phyloP scores from a whole-genome alignment of 2,797 vertebrate species.

The Thalassophryne amazonica region DNA sequence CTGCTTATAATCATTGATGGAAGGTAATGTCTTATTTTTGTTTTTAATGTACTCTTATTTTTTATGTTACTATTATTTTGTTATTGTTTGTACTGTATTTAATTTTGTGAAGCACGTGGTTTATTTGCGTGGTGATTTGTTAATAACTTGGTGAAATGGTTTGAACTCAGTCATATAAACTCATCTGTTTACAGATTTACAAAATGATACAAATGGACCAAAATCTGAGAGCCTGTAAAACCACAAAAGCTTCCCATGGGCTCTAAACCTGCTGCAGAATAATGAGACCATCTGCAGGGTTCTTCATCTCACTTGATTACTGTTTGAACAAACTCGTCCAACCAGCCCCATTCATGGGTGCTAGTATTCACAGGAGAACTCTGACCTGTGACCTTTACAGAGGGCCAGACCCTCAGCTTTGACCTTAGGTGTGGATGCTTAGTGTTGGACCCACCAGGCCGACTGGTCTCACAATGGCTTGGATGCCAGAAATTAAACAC shows the following conservation, averaged over 20 bases:
- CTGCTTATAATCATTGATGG: too few species aligned
- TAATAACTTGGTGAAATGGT: too few species aligned
- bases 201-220: background rate
- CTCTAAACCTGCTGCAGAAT: conserved; percentile 31
- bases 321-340: conserved; percentile 67
- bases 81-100: too few species aligned
- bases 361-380: conserved; percentile 42
- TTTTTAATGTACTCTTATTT: too few species aligned
- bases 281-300: conserved; percentile 60
- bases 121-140: too few species aligned
- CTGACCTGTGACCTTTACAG: conserved; percentile 51
- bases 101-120: too few species aligned
- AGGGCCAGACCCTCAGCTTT: conserved; percentile 63
- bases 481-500: conserved; percentile 57
- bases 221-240: conserved; percentile 16
- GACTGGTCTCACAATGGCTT: conserved; percentile 31
- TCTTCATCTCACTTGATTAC: conserved; percentile 65
- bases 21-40: too few species aligned
- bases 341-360: conserved; percentile 68
- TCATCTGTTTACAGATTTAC: too few species aligned
- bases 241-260: conserved; percentile 40
- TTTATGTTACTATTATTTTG: too few species aligned
- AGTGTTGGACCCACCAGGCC: conserved; percentile 27
- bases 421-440: conserved; percentile 67
- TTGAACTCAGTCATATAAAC: too few species aligned